phyloP scores from a whole-genome alignment of 2,888 invertebrate species.

The Agrochola litura region DNA sequence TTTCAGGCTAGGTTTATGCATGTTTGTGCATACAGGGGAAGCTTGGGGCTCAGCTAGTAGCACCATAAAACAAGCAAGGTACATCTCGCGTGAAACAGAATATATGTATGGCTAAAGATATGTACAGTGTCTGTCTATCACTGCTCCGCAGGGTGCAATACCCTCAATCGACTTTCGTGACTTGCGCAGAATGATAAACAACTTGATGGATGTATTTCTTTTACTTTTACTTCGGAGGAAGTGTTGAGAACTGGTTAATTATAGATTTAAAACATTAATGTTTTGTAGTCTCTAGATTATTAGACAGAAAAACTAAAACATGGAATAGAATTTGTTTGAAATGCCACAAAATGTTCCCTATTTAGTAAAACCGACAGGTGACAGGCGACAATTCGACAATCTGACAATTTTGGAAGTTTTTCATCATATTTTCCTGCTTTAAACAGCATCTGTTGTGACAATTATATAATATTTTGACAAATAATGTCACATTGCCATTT shows the following conservation, averaged over 20 bases:
- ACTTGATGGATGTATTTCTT: background rate
- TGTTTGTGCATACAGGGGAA: background rate
- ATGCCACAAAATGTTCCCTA: too few species aligned
- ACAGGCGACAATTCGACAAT: too few species aligned
- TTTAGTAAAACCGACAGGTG: too few species aligned
- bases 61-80: background rate
- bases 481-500: too few species aligned
- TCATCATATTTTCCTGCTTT: too few species aligned
- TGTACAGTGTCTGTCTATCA: constrained; percentile 29
- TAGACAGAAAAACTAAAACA: background rate
- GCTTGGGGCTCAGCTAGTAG: background rate
- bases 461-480: too few species aligned
- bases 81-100: constrained; percentile 11
- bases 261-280: constrained; percentile 3
- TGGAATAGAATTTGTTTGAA: background rate
- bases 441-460: too few species aligned
- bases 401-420: too few species aligned
- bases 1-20: too few species aligned
- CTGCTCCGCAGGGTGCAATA: constrained; percentile 47
- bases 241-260: background rate
- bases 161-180: constrained; percentile 43
- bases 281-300: constrained; percentile 11
- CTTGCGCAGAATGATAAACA: constrained; percentile 52
- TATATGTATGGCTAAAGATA: constrained; percentile 24
- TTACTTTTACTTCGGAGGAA: constrained; percentile 12